Evolutionary conservation across 2,113 vertebrate genomes (phyloP).

Genomic region (Trematomus loennbergii): DNA sequence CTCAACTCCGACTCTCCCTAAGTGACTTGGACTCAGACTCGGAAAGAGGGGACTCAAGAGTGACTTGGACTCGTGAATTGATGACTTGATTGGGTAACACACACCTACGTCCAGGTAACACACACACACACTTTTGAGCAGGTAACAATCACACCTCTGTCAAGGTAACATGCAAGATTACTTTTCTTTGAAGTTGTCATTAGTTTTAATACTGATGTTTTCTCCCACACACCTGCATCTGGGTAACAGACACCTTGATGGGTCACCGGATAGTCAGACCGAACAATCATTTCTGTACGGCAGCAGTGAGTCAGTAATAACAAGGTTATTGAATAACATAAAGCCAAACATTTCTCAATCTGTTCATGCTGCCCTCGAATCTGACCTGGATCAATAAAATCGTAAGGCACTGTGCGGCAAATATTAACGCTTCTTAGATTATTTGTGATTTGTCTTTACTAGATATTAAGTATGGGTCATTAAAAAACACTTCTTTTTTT

Average conservation of each 20-base stretch:
- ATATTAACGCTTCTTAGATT: not conserved
- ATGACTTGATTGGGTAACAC: not conserved
- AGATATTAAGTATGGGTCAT: not conserved
- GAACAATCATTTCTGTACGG: too few relatives aligned
- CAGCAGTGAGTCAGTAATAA: too few relatives aligned
- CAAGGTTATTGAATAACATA: too few relatives aligned
- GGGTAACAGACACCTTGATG: not conserved
- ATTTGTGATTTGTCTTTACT: not conserved
- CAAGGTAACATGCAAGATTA: not conserved
- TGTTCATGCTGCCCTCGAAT: too few relatives aligned
- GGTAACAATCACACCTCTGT: too few relatives aligned
- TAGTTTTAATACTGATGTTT: too few relatives aligned
- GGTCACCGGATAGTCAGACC: too few relatives aligned
- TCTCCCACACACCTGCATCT: not conserved
- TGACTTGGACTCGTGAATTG: not conserved
- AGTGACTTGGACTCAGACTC: too few relatives aligned
- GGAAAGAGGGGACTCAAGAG: too few relatives aligned
- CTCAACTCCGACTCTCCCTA: too few relatives aligned
- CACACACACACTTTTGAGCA: not conserved
- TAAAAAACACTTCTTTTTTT: not conserved
- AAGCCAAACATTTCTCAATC: too few relatives aligned
- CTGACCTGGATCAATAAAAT: not conserved
- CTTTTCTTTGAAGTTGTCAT: too few relatives aligned
- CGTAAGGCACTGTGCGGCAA: not conserved
- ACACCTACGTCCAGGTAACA: not conserved